A percentile compares a stretch with the other conserved stretches of the same genome.
phyloP scores from a whole-genome alignment of 2,888 invertebrate genomes.

The Cantharis nigra region DNA sequence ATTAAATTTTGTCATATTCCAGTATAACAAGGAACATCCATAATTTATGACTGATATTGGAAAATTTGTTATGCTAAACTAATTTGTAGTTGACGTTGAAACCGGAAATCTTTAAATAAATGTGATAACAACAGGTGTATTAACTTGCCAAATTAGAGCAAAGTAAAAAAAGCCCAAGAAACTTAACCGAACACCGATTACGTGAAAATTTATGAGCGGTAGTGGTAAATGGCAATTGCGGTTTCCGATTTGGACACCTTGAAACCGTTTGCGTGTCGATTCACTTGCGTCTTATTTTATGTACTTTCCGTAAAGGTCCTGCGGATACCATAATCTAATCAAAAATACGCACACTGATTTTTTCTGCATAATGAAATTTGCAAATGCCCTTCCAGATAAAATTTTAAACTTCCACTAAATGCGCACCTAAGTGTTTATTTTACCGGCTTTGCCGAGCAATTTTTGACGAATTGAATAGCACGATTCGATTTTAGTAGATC shows the following conservation, averaged over 20 bases:
- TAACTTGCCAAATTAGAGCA: slow-evolving; percentile 30
- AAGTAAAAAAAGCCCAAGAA: slow-evolving; percentile 30
- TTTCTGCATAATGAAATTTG: background rate
- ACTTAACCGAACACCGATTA: slow-evolving; percentile 31
- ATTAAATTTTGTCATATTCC: background rate
- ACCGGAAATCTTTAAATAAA: background rate
- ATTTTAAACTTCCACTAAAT: background rate
- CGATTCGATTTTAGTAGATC: slow-evolving; percentile 17
- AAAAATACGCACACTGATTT: background rate
- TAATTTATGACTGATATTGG: background rate
- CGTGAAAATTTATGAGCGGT: slow-evolving; percentile 30
- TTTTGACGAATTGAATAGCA: slow-evolving; percentile 18
- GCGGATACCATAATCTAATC: background rate
- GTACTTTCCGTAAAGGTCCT: background rate
- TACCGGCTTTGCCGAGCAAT: slow-evolving; percentile 7
- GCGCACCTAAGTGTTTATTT: slow-evolving; percentile 6
- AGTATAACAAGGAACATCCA: background rate
- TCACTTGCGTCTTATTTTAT: background rate
- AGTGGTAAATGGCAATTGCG: slow-evolving; percentile 30
- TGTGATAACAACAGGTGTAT: slow-evolving; percentile 32
- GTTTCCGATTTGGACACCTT: slow-evolving; percentile 33
- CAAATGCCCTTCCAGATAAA: background rate
- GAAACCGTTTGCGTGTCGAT: slow-evolving; percentile 27
- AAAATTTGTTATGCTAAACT: background rate
- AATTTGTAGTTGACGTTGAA: background rate